Evolutionary conservation across 2,888 invertebrate genomes (phyloP), one percentile per base, ranked within the genome.

Genomic region (Megastigmus dorsalis): DNA sequence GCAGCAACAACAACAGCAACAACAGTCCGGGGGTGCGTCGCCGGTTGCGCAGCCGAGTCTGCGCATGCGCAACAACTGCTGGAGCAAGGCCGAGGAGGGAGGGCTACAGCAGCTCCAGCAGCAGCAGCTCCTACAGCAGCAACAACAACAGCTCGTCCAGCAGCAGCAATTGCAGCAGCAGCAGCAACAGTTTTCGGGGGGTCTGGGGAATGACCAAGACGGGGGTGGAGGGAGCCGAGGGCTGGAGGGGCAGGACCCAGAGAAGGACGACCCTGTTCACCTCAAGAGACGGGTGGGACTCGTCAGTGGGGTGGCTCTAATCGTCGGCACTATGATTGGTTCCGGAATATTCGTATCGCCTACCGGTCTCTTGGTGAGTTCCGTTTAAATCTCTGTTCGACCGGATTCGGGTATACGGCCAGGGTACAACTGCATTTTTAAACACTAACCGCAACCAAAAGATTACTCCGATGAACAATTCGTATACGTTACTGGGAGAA

Each of bases 281-380:
- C 96, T 97, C 95, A 94, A 97, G 96, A 96, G 97, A 95, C 95
- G 96, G 94, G 95, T 98, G 93, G 97, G 97, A 93, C 95, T 97
- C 93, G 91, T 97, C 94, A 97, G 97, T 94, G 97, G 97, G 93
- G 96, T 96, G 93, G 97, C 97, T 93, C 93, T 98, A 94, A 98
- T 97, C 91, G 97, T 97, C 84, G 97, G 97, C 86, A 97, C 97
- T 82, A 98, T 97, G 97, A 97, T 98, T 88, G 97, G 97, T 88
- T 98, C 97, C 89, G 98, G 98, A 92, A 97, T 98, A 89, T 98
- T 98, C 92, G 97, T 98, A 89, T 97, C 97, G 90, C 97, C 98
- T 89, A 95, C 96, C 89, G 97, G 96, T 89, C 94, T 98, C 88
- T 91, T 98, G 88, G 92, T 93, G 89, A 93, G 95, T 38, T 36